These are phyloP conservation scores for Pyrrhosoma nymphula DNA, from an alignment of 2,888 invertebrate species.

Conservation along the genomic window DNA sequence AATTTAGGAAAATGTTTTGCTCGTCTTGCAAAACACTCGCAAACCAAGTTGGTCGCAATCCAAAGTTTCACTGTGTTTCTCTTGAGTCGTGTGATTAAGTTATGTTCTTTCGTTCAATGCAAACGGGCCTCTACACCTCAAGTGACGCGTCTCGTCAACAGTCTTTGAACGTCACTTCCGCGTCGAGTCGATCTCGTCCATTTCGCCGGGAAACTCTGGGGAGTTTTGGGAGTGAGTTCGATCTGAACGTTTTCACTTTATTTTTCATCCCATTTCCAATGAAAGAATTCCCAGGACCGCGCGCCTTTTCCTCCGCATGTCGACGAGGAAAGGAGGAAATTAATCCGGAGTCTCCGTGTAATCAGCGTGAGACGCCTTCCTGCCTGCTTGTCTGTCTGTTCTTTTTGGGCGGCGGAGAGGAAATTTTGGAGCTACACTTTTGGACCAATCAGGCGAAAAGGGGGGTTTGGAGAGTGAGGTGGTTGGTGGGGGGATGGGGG, in stretches of 20 bases:
- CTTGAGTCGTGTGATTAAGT: too few species aligned
- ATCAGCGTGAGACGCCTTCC: background rate
- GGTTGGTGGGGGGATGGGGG: background rate
- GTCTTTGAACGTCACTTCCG: too few species aligned
- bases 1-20: too few species aligned
- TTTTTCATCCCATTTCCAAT: background rate
- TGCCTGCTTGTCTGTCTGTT: background rate
- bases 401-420: background rate
- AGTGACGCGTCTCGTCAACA: too few species aligned
- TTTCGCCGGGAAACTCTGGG: too few species aligned
- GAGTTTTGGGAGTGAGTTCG: background rate
- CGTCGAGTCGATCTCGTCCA: too few species aligned
- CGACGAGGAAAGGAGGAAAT: background rate
- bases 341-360: background rate
- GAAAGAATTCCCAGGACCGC: background rate
- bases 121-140: too few species aligned
- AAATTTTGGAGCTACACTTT: background rate
- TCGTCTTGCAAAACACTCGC: too few species aligned
- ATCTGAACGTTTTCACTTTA: background rate
- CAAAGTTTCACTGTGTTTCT: too few species aligned
- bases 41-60: too few species aligned
- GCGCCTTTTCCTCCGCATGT: background rate
- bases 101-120: too few species aligned
- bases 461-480: too few species aligned
- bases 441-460: slow-evolving; percentile 9